A percentile compares a stretch with the other conserved stretches of the same genome.
Evolutionary conservation across 2,888 invertebrate genomes (phyloP).

Genomic region (Ormyrus labotus): DNA sequence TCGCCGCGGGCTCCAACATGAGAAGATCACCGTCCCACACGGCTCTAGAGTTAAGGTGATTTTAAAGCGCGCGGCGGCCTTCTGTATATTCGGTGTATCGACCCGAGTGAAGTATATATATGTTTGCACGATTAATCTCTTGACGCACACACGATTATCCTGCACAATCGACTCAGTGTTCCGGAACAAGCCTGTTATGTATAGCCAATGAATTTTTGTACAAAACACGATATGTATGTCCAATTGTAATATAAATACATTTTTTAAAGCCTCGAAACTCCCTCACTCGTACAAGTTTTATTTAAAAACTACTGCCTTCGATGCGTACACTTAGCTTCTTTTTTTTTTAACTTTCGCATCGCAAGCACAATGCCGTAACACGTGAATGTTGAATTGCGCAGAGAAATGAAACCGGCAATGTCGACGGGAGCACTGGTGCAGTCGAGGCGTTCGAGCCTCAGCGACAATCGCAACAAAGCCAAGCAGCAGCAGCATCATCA

Average conservation of each 20-base stretch:
- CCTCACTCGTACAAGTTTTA: too few species aligned
- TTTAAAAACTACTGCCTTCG: too few species aligned
- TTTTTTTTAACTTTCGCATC: too few species aligned
- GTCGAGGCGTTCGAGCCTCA: slow-evolving; percentile 40
- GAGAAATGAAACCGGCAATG: slow-evolving; percentile 19
- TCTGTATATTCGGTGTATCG: too few species aligned
- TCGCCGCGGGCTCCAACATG: slow-evolving; percentile 52
- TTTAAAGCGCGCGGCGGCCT: neutral
- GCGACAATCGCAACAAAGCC: neutral
- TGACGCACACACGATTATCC: too few species aligned
- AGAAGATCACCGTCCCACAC: slow-evolving; percentile 65
- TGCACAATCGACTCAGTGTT: too few species aligned
- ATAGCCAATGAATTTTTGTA: neutral
- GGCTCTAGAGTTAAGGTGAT: slow-evolving; percentile 67
- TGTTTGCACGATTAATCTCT: too few species aligned
- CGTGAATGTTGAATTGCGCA: neutral
- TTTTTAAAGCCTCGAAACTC: neutral
- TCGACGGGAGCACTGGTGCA: neutral
- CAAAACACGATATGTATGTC: neutral
- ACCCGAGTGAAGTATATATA: too few species aligned
- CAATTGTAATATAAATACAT: neutral
- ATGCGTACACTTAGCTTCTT: too few species aligned
- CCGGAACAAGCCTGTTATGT: neutral
- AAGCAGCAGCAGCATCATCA: neutral
- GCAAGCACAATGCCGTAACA: too few species aligned